phyloP scores from a whole-genome alignment of 1,140 invertebrate genomes.

The Tetramorium parvispinum region DNA sequence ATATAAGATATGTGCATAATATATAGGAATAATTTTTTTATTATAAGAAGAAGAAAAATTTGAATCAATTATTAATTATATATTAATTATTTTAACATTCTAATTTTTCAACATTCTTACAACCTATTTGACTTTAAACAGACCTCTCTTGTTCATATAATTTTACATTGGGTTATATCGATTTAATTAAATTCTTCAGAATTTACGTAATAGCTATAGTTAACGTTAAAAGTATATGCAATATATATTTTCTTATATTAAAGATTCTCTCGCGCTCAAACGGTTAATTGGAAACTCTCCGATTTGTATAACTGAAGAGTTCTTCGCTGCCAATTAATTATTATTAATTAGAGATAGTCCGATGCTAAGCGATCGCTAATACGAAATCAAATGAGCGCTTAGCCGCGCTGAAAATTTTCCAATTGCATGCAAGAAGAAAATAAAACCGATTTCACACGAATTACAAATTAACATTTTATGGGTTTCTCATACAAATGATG shows the following conservation, averaged over 20 bases:
- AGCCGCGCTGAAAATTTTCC: slow-evolving; percentile 10
- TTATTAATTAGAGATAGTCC: slow-evolving; percentile 49
- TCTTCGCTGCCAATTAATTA: slow-evolving; percentile 60
- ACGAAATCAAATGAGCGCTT: slow-evolving; percentile 45
- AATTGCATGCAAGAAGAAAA: slow-evolving; percentile 12
- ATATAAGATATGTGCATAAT: background rate
- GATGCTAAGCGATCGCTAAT: slow-evolving; percentile 42
- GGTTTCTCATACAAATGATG: background rate
- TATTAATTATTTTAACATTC: background rate
- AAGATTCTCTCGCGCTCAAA: slow-evolving; percentile 48
- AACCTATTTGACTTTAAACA: background rate
- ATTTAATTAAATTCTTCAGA: slow-evolving; percentile 16
- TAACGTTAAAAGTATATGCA: background rate
- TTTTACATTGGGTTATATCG: background rate
- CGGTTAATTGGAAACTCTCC: slow-evolving; percentile 54
- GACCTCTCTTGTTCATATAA: background rate
- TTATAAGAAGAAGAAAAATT: background rate
- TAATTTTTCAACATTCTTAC: background rate
- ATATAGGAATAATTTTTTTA: background rate
- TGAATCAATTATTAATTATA: background rate
- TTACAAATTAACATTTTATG: background rate
- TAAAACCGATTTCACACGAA: slow-evolving; percentile 54
- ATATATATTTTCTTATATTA: slow-evolving; percentile 12
- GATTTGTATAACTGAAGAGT: slow-evolving; percentile 51
- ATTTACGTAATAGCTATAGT: background rate